These are phyloP conservation scores for Mylabris phalerata DNA, from an alignment of 1,140 invertebrate species.

Conservation along the genomic window DNA sequence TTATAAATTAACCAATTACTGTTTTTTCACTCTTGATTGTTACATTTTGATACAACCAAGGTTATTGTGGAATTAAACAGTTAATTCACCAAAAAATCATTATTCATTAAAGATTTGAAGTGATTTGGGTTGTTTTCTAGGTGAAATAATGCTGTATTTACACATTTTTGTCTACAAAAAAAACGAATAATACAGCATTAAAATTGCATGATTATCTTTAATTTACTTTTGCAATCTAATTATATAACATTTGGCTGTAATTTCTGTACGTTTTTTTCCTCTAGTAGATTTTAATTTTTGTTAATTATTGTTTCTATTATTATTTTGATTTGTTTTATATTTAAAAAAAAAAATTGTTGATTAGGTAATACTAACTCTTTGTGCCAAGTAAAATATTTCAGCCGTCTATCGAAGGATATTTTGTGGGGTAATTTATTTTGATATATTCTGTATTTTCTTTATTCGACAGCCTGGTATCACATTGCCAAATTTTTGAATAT, in stretches of 20 bases:
- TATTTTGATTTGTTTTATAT: neutral
- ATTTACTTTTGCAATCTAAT: neutral
- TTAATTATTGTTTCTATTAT: neutral
- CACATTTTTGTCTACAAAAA: too few relatives aligned
- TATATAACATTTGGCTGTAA: conserved; percentile 5
- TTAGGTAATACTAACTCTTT: conserved; percentile 18
- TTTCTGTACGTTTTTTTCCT: neutral
- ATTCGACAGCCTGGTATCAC: conserved; percentile 30
- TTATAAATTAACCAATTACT: neutral
- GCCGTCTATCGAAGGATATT: conserved; percentile 13
- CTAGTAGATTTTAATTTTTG: neutral
- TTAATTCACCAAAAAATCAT: too few relatives aligned
- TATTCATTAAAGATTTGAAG: too few relatives aligned
- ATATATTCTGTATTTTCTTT: too few relatives aligned
- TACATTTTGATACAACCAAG: too few relatives aligned
- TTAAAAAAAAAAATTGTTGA: neutral
- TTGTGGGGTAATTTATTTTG: too few relatives aligned
- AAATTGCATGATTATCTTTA: neutral
- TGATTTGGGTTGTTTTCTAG: too few relatives aligned
- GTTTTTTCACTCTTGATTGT: too few relatives aligned
- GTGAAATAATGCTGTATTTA: too few relatives aligned
- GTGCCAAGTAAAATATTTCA: conserved; percentile 21
- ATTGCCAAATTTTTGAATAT: conserved; percentile 19
- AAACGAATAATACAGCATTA: too few relatives aligned
- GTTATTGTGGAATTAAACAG: too few relatives aligned